These are phyloP conservation scores for Aphelenchoides avenae DNA, from an alignment of 1,140 invertebrate genomes.

Conservation along the genomic window DNA sequence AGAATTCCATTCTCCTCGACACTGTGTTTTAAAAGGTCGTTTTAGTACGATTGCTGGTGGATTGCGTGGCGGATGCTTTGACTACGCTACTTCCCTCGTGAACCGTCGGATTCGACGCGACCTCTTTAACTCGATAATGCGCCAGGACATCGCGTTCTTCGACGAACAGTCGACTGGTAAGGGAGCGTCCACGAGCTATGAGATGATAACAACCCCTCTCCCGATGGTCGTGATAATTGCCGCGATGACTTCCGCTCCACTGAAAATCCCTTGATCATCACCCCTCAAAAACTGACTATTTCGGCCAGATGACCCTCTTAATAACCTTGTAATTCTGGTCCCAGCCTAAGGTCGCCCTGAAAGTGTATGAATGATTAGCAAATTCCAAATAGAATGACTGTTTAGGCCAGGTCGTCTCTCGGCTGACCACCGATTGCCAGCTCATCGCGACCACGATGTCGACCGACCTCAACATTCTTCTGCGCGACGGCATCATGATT, in stretches of 20 bases:
- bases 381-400: too few species aligned
- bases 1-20: too few species aligned
- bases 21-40: conserved; percentile 3
- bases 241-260: conserved; percentile 34
- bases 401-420: too few species aligned
- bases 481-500: conserved; percentile 54
- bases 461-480: conserved; percentile 42
- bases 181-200: too few species aligned
- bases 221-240: too few species aligned
- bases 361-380: too few species aligned
- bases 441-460: conserved; percentile 29
- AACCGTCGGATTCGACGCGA: conserved; percentile 34
- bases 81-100: conserved; percentile 38
- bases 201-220: too few species aligned
- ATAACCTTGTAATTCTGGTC: too few species aligned
- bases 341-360: too few species aligned
- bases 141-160: conserved; percentile 12
- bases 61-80: conserved; percentile 36
- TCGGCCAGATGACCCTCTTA: too few species aligned
- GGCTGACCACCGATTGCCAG: conserved; percentile 29
- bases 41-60: conserved; percentile 38
- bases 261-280: conserved; percentile 43
- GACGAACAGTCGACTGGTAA: conserved; percentile 5
- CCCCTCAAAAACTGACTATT: conserved; percentile 49
- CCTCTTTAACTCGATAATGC: conserved; percentile 22